These are phyloP conservation scores for Xiphorhynchus elegans DNA, from an alignment of 2,113 vertebrate genomes.

Conservation along the genomic window DNA sequence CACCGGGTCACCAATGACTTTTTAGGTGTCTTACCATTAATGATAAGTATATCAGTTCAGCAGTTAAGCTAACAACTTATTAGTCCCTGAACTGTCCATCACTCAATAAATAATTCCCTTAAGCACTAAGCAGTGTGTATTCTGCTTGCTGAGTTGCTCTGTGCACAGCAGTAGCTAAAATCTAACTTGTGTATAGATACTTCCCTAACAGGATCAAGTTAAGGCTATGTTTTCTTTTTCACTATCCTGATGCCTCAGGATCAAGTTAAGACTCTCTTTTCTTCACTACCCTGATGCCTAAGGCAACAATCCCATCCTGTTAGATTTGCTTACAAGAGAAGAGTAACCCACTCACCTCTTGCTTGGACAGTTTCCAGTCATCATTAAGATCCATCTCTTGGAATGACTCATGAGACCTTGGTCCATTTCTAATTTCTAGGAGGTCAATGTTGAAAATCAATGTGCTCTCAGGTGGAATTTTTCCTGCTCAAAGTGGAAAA, in stretches of 20 bases:
- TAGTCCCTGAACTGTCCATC: background rate
- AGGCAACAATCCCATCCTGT: background rate
- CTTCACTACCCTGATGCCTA: background rate
- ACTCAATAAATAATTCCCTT: background rate
- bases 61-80: background rate
- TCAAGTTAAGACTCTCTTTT: background rate
- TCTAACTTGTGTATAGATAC: background rate
- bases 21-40: background rate
- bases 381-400: constrained; percentile 98
- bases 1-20: background rate
- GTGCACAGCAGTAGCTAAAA: background rate
- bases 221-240: background rate
- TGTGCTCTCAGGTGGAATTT: constrained; percentile 95
- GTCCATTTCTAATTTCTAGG: constrained; percentile 94
- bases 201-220: background rate
- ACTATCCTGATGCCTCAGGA: background rate
- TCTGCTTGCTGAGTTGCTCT: background rate
- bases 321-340: background rate
- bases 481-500: constrained; percentile 76
- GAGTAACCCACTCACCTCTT: constrained; percentile 79
- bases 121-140: background rate
- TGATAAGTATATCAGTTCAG: background rate
- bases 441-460: constrained; percentile 92
- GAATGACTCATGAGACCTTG: constrained; percentile 95
- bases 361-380: constrained; percentile 94